Evolutionary conservation across 2,888 invertebrate genomes (phyloP), one percentile per base, ranked within the genome.

Genomic region (Tetanocera ferruginea): DNA sequence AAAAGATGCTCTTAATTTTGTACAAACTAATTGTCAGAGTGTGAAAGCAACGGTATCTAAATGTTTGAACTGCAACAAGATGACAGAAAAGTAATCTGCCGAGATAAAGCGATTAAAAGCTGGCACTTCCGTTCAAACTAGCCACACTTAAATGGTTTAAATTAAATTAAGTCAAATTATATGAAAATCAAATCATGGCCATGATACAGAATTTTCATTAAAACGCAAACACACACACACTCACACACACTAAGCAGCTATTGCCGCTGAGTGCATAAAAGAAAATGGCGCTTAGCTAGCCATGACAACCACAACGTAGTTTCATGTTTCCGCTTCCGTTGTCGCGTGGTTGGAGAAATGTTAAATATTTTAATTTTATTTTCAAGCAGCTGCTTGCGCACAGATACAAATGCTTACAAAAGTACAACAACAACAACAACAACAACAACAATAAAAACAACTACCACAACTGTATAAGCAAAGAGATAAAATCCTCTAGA

Each of bases 141-240:
- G 55, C 17, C 28, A 17, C 60, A 25, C n/a, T 25, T 57, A 11
- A 25, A 28, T 60, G 25, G 25, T n/a, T 28, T 25, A 60, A 60
- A 60, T 60, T 60, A 60, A 60, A 60, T 28, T 14, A 60, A 60
- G 25, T 60, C 60, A 28, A 60, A 60, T 60, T 60, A 60, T 28
- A 60, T 60, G 25, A 60, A 60, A 60, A 28, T 60, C 60, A 60
- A 60, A 60, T 60, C 60, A 60, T 2, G 28, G 17, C 28, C 60
- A 43, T 43, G 11, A 43, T 43, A 14, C 43, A 43, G 43, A 43
- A 43, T 43, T 43, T 43, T 43, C 11, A 43, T 43, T 43, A 11
- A 43, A 11, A 11, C 43, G 3, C 43, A 43, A 1, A 1, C 14
- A 43, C 43, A 43, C 43, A 11, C 11, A 43, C 14, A 43, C 11